These are phyloP conservation scores for Ophraella communa DNA, from an alignment of 2,888 invertebrate genomes.

Conservation along the genomic window DNA sequence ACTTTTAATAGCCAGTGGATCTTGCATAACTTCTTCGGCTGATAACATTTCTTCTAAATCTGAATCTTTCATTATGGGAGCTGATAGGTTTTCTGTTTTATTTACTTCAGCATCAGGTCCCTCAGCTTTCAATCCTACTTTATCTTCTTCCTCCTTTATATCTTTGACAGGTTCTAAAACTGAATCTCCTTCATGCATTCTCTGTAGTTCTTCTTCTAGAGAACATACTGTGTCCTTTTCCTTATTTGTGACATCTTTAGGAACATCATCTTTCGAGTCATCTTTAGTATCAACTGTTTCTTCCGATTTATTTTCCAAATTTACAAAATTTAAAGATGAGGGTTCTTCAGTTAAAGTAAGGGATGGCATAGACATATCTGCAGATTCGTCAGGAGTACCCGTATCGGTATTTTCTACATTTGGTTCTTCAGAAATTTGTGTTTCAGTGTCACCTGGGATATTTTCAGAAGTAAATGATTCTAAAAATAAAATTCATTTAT, in stretches of 20 bases:
- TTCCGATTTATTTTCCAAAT: background rate
- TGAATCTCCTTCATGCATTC: conserved; percentile 34
- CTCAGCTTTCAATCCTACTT: background rate
- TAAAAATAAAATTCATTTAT: background rate
- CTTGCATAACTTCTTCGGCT: conserved; percentile 43
- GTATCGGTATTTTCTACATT: background rate
- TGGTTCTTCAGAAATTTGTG: conserved; percentile 2
- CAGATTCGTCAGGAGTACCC: background rate
- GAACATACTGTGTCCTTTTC: conserved; percentile 25
- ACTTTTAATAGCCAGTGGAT: conserved; percentile 47
- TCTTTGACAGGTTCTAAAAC: background rate
- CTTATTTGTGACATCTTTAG: conserved; percentile 6
- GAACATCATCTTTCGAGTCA: conserved; percentile 2
- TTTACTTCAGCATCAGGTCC: conserved; percentile 2
- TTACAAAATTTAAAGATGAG: background rate
- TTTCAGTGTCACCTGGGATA: conserved; percentile 2
- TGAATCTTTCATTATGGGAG: conserved; percentile 32
- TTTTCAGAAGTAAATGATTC: conserved; percentile 18
- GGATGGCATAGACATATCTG: conserved; percentile 4
- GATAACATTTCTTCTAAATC: conserved; percentile 38
- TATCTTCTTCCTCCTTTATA: conserved; percentile 1
- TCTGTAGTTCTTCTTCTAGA: conserved; percentile 35
- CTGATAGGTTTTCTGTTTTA: background rate
- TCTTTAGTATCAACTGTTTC: conserved; percentile 11
- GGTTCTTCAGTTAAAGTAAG: background rate